Evolutionary conservation across 2,797 vertebrate genomes (phyloP), one percentile per base, ranked within the genome.

Genomic region (Siniperca scherzeri): DNA sequence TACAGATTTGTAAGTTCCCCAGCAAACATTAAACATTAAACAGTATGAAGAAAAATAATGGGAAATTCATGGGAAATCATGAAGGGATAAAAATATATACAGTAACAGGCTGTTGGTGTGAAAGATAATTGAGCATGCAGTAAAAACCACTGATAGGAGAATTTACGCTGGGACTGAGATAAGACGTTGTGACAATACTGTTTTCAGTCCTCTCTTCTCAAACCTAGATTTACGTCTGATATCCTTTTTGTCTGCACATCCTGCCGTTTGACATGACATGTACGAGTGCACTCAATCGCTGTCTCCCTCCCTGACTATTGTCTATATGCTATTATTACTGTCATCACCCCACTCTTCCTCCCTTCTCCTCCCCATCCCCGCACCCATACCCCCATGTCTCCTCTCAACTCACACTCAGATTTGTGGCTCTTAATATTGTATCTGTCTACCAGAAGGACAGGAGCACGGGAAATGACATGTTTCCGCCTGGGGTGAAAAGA

Each of bases 341-440:
- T 93, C 92, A 93, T 82, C 89, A 83, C 80, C 82, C 81, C 77
- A 62, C 69, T 67, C 86, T 74, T 70, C 80, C 67, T 77, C 81
- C 69, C 68, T 8, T 19, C 66, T 38, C 71, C 72, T 56, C 42
- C 46, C 57, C 57, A 19, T 12, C 16, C 52, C 76, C 48, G 77
- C 57, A 59, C 64, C 71, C 64, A 79, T 67, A 40, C 78, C 75
- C 81, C 79, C 70, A 81, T 73, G 77, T 93, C 93, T 92, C 87
- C 90, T 89, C 89, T 92, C 91, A 90, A 91, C 90, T 94, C 91
- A 81, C 91, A 91, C 88, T 90, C 92, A 92, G 88, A 93, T 93
- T 93, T 94, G 92, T 95, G 93, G 91, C 89, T 94, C 93, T 94
- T 94, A 94, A 95, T 94, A 94, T 93, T 94, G 93, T 93, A 94